Conservation (phyloP, 23 tunicate species). For the Aplidium turbinatum region DNA sequence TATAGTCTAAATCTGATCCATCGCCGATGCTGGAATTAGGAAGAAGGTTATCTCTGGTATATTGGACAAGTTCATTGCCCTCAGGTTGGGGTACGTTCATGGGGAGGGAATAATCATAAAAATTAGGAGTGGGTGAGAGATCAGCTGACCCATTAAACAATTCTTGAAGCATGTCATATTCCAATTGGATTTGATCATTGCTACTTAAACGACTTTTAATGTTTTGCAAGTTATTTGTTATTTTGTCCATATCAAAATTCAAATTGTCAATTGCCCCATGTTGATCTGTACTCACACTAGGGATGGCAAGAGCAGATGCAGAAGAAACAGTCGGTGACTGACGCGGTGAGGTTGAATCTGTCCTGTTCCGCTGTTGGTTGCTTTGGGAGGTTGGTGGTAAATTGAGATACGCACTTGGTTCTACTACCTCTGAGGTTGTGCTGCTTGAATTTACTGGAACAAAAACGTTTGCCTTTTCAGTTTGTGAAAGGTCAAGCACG, state of each 20-base stretch:
- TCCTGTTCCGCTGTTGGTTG: not conserved
- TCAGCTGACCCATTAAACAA: constrained; percentile 51
- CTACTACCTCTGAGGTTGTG: not conserved
- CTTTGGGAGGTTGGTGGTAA: too few species aligned
- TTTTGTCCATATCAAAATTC: constrained; percentile 45
- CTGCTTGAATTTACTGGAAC: not conserved
- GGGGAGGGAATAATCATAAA: constrained; percentile 1
- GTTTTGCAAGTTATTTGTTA: constrained; percentile 56
- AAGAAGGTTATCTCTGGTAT: constrained; percentile 25
- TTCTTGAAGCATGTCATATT: constrained; percentile 72
- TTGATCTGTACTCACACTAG: too few species aligned
- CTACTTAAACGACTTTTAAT: constrained; percentile 47
- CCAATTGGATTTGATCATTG: constrained; percentile 61
- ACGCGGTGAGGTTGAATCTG: not conserved
- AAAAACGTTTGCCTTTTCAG: not conserved
- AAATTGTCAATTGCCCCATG: constrained; percentile 15
- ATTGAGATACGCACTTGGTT: too few species aligned
- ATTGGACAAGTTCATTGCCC: constrained; percentile 47
- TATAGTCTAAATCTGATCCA: too few species aligned
- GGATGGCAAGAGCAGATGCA: too few species aligned
- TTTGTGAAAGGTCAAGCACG: too few species aligned
- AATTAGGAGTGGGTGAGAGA: constrained; percentile 23
- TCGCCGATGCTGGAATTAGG: not conserved
- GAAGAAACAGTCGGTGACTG: not conserved
- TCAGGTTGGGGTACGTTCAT: constrained; percentile 10